Percentiles rank a stretch among this genome's conserved stretches.
Evolutionary conservation across 92 coral and sea anemone genomes (phyloP).

Genomic region (Bergia sp.): DNA sequence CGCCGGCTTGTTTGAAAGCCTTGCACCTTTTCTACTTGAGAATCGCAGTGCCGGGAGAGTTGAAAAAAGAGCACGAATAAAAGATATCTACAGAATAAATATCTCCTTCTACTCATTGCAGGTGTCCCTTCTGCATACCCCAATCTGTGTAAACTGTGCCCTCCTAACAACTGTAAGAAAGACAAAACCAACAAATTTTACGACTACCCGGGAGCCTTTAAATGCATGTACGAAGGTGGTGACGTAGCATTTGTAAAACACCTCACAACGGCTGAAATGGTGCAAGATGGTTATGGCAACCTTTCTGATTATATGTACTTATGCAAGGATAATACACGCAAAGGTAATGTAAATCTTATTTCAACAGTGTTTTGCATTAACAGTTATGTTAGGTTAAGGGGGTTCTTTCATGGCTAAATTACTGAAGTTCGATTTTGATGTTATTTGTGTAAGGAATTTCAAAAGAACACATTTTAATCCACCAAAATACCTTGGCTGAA

Average conservation of each 20-base stretch:
- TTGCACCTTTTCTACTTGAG: too few relatives aligned
- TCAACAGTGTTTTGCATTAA: too few relatives aligned
- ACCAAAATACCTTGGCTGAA: too few relatives aligned
- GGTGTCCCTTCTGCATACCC: slow-evolving; percentile 23
- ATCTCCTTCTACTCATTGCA: background rate
- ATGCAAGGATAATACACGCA: slow-evolving; percentile 54
- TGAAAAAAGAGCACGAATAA: too few relatives aligned
- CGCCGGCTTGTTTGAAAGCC: too few relatives aligned
- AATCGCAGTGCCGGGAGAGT: too few relatives aligned
- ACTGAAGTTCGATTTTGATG: too few relatives aligned
- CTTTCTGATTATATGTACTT: slow-evolving; percentile 63
- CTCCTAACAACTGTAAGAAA: background rate
- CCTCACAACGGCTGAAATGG: slow-evolving; percentile 53
- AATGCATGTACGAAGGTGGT: slow-evolving; percentile 76
- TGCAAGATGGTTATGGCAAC: slow-evolving; percentile 39
- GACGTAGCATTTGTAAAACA: slow-evolving; percentile 91
- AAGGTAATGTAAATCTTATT: slow-evolving; percentile 49
- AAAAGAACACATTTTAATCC: too few relatives aligned
- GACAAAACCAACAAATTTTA: slow-evolving; percentile 35
- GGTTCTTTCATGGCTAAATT: too few relatives aligned
- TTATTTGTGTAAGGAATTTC: too few relatives aligned
- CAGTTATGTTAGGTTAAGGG: too few relatives aligned
- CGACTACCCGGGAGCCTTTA: slow-evolving; percentile 77
- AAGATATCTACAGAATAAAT: too few relatives aligned
- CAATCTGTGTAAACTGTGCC: slow-evolving; percentile 66